phyloP scores from a whole-genome alignment of 1,140 invertebrate species.

The Scylla paramamosain region DNA sequence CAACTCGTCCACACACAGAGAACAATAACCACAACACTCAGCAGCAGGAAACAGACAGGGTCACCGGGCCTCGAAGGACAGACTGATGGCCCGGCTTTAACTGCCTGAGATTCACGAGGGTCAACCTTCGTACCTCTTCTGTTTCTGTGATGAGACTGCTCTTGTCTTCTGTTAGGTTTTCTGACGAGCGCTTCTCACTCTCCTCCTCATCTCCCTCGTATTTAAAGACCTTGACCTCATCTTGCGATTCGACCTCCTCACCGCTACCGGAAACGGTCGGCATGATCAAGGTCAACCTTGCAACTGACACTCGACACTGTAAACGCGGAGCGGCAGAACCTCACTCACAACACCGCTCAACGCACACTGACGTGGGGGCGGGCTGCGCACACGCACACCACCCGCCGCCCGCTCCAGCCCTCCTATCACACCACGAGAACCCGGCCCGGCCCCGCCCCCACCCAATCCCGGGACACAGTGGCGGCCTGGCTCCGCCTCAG shows the following conservation, averaged over 20 bases:
- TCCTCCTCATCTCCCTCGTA: constrained; percentile 78
- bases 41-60: background rate
- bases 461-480: constrained; percentile 38
- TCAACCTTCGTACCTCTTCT: constrained; percentile 77
- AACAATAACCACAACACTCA: constrained; percentile 18
- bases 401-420: constrained; percentile 51
- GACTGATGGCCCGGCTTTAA: background rate
- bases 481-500: constrained; percentile 32
- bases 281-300: constrained; percentile 77
- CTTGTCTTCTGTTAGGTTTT: constrained; percentile 77
- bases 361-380: constrained; percentile 74
- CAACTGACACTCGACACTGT: constrained; percentile 75
- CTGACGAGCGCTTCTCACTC: constrained; percentile 77
- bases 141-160: constrained; percentile 78
- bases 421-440: constrained; percentile 57
- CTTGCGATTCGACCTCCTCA: constrained; percentile 77
- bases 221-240: constrained; percentile 78
- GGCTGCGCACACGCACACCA: constrained; percentile 75
- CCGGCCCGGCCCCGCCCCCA: constrained; percentile 38
- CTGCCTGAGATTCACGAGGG: constrained; percentile 67
- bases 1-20: background rate
- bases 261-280: constrained; percentile 78
- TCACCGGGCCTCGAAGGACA: background rate
- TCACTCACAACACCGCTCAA: constrained; percentile 76
- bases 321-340: constrained; percentile 75